Conservation (phyloP, 2,113 vertebrate species). For the Speoplatyrhinus poulsoni region DNA sequence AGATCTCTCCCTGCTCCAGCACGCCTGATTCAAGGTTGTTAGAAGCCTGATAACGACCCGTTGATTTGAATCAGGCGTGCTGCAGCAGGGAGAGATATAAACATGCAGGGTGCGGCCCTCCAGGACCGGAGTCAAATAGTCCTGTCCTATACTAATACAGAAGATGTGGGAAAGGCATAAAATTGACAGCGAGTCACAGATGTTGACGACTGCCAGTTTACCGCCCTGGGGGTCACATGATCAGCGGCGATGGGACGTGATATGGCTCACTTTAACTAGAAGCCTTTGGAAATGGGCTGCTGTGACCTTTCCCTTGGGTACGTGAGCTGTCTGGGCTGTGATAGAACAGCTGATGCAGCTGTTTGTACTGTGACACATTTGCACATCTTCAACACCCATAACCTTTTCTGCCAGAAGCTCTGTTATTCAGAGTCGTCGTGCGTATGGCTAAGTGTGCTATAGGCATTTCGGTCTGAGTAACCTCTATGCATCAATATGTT, state of each 20-base stretch:
- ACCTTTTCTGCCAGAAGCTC: constrained; percentile 66
- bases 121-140: no score
- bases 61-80: no score
- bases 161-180: constrained; percentile 27
- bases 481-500: constrained; percentile 28
- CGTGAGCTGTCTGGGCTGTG: constrained; percentile 40
- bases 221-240: constrained; percentile 61
- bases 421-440: constrained; percentile 50
- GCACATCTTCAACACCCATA: constrained; percentile 57
- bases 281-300: constrained; percentile 58
- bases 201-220: constrained; percentile 65
- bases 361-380: constrained; percentile 60
- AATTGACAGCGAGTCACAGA: constrained; percentile 58
- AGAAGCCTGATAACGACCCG: no score
- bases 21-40: no score
- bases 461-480: constrained; percentile 39
- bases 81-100: no score
- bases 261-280: constrained; percentile 61
- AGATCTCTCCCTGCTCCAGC: no score
- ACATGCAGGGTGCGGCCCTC: no score
- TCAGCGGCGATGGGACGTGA: constrained; percentile 59
- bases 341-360: constrained; percentile 68
- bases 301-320: constrained; percentile 71
- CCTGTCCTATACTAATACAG: constrained; percentile 19
- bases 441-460: constrained; percentile 26